Evolutionary conservation across 92 coral and sea anemone genomes (phyloP), one percentile per base, ranked within the genome.

Genomic region (Hydrozoanthus gracilis): DNA sequence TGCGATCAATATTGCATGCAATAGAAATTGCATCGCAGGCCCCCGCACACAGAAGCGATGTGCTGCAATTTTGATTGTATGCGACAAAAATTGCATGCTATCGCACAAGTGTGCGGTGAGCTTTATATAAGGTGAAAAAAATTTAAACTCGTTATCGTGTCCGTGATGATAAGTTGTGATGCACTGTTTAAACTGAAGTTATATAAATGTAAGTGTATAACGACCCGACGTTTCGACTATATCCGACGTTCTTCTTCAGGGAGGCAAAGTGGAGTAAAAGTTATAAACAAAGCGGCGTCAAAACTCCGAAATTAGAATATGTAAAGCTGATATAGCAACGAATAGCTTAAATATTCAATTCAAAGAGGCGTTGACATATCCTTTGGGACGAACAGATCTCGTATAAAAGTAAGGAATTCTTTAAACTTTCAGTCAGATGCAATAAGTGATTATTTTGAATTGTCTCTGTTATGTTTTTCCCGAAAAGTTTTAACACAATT

Each of bases 401-500:
- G 61, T 54, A 54, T 54, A 54, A 54, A 2, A 54, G 61, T 54
- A 54, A 54, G 61, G 61, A 54, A 54, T 54, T 54, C 61, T 54
- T 54, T 54, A 54, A 54, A 54, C 61, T 54, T 54, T 54, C 61
- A 54, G 61, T 54, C 61, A 54, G 61, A 54, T 54, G 61, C 61
- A 54, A 54, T 54, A 54, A 54, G 61, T 54, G 61, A 54, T 54
- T 54, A 54, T 54, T 54, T 54, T 54, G 61, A 54, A 2, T 54
- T 54, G 61, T 54, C 61, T 54, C 61, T 54, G 61, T 54, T 58
- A 58, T 14, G 5, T 58, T 58, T 58, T 58, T 0, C 65, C 65
- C 65, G 65, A 58, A 58, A 58, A 58, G 65, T 58, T 58, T 58
- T 58, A 58, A 58, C 65, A 58, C 65, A 58, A 58, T 58, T 58